These are phyloP conservation scores for Columbina picui DNA, from an alignment of 2,113 vertebrate genomes.

Conservation along the genomic window DNA sequence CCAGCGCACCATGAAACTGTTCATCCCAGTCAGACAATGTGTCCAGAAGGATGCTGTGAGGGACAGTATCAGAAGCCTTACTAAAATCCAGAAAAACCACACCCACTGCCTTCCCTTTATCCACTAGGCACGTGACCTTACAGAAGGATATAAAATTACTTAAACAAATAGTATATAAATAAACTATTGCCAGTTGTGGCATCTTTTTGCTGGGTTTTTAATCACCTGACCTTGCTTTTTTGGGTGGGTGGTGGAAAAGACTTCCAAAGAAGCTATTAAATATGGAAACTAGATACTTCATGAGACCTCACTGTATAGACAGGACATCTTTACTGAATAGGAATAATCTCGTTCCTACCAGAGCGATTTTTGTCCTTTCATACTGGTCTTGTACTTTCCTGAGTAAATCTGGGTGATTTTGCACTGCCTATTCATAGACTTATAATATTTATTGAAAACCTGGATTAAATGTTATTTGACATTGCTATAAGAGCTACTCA, in stretches of 20 bases:
- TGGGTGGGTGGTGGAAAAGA: too few relatives aligned
- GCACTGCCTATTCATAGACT: neutral
- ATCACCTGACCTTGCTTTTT: neutral
- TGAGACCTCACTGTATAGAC: neutral
- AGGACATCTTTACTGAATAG: neutral
- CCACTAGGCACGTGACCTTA: neutral
- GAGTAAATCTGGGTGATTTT: neutral
- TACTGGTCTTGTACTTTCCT: neutral
- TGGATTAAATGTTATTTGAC: neutral
- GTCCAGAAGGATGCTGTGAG: neutral
- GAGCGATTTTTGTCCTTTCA: neutral
- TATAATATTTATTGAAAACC: neutral
- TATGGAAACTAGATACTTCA: neutral
- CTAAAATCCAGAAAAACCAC: neutral
- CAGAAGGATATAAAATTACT: neutral
- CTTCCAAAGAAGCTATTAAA: neutral
- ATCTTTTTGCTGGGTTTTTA: neutral
- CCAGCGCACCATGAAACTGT: rapidly evolving
- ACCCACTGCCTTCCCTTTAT: neutral
- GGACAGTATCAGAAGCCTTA: neutral
- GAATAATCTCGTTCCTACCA: neutral
- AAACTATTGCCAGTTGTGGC: neutral
- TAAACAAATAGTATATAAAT: neutral
- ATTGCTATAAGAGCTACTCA: neutral
- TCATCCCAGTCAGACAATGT: neutral